Evolutionary conservation across 2,797 vertebrate species (phyloP).

Genomic region (Channallabes apus): DNA sequence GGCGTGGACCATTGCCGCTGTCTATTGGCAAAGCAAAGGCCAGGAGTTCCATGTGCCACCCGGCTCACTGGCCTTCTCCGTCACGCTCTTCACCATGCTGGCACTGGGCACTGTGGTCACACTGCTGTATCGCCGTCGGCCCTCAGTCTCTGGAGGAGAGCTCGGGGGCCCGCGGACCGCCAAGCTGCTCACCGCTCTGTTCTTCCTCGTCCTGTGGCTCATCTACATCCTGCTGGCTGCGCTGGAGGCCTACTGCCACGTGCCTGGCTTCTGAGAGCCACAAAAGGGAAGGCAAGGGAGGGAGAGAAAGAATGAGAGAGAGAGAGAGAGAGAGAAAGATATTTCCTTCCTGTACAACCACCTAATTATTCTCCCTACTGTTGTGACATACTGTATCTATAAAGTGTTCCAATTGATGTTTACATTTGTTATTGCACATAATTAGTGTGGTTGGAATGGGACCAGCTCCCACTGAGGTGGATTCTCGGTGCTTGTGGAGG

Average conservation of each 20-base stretch:
- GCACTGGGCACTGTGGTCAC: constrained; percentile 71
- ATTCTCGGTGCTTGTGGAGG: constrained; percentile 33
- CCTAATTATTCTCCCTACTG: constrained; percentile 41
- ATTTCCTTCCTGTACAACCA: constrained; percentile 41
- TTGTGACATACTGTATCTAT: constrained; percentile 51
- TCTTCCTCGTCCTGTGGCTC: constrained; percentile 80
- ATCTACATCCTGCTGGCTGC: constrained; percentile 83
- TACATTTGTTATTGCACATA: constrained; percentile 52
- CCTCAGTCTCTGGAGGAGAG: constrained; percentile 73
- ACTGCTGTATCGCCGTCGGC: constrained; percentile 81
- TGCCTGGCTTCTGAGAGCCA: constrained; percentile 77
- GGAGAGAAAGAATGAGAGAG: constrained; percentile 32
- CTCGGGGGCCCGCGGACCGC: constrained; percentile 81
- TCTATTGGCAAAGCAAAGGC: constrained; percentile 80
- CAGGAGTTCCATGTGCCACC: constrained; percentile 75
- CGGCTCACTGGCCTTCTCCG: constrained; percentile 82
- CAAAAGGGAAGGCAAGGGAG: constrained; percentile 35
- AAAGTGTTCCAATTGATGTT: constrained; percentile 53
- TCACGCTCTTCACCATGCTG: constrained; percentile 84
- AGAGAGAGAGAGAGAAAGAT: constrained; percentile 41
- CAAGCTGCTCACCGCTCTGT: constrained; percentile 78
- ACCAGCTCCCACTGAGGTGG: constrained; percentile 32
- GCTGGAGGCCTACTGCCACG: constrained; percentile 82
- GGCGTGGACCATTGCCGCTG: constrained; percentile 84
- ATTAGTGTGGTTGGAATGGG: constrained; percentile 46